Base-by-base conservation (phyloP, 2,888 invertebrate genomes). In the Mesorhabditis belari region DNA sequence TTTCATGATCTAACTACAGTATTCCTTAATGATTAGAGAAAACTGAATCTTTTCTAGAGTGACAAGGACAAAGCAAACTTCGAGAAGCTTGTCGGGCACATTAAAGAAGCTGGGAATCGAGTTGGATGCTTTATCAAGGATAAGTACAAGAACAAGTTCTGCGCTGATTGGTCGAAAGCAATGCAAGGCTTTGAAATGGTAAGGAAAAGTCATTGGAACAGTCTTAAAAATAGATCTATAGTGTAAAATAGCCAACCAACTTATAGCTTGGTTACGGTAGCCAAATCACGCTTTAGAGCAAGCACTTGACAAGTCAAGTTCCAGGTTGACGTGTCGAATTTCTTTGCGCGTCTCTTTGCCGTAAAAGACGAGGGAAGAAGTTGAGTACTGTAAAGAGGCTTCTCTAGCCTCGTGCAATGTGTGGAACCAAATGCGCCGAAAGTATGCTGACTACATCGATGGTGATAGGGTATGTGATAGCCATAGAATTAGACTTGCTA, bases 371-470 rank as follows among this genome's bases (percentile, higher is more conserved):
- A 95, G 70, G n/a, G 83, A 88, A 0, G 98, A 98, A 84, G 84
- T 96, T 60, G 87, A 88, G 56, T 88, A 89, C 9, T 88, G 95
- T 58, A 92, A 91, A 80, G 92, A 92, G 84, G 94, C 98, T 0
- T 90, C 90, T 74, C 85, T 90, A 81, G 91, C 92, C 12, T 91
- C 94, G 9, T 90, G 91, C 60, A 94, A 95, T 84, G 88, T 98
- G 17, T 98, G 94, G 82, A 90, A 89, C 56, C 94, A 92, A 83
- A 86, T 98, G 50, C 91, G 92, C 82, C 92, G 94, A 83, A 92
- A 96, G 83, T 90, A 98, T 70, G 93, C 96, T 90, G 94, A 94
- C 82, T 92, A 96, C 73, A 92, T 98, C 80, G 96, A 98, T 86
- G 89, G 91, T 4, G 98, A 98, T 82, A 92, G 82, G 80, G 73